These are phyloP conservation scores for Alosa sapidissima DNA, from an alignment of 2,797 vertebrate genomes.

Conservation along the genomic window DNA sequence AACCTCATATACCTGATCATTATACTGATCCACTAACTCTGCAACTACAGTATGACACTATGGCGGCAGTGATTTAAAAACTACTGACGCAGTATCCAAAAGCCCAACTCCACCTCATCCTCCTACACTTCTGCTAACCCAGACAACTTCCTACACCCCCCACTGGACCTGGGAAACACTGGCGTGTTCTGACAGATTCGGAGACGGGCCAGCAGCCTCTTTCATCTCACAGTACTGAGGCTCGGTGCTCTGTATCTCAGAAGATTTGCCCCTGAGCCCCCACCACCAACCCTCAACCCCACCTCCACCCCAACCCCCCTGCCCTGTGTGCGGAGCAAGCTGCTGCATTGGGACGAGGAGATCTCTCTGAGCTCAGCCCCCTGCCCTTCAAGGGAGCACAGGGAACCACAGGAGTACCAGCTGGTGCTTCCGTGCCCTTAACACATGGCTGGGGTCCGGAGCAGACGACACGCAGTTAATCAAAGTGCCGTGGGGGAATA, in stretches of 20 bases:
- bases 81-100: not conserved
- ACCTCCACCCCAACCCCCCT: not conserved
- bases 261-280: not conserved
- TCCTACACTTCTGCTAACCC: not conserved
- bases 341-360: not conserved
- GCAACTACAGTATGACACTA: not conserved
- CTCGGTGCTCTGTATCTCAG: not conserved
- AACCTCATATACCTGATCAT: not conserved
- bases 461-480: not conserved
- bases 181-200: not conserved
- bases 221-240: slow-evolving; percentile 3
- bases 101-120: not conserved
- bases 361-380: not conserved
- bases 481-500: not conserved
- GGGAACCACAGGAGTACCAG: not conserved
- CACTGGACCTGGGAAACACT: not conserved
- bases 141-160: not conserved
- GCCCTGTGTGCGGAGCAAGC: not conserved
- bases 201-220: not conserved
- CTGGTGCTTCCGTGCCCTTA: not conserved
- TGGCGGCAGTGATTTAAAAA: not conserved
- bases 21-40: not conserved
- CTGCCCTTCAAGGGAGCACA: not conserved
- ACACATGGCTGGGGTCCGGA: not conserved
- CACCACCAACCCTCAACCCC: not conserved